These are phyloP conservation scores for Phoxinus dragarum DNA, from an alignment of 2,797 vertebrate genomes.

Conservation along the genomic window DNA sequence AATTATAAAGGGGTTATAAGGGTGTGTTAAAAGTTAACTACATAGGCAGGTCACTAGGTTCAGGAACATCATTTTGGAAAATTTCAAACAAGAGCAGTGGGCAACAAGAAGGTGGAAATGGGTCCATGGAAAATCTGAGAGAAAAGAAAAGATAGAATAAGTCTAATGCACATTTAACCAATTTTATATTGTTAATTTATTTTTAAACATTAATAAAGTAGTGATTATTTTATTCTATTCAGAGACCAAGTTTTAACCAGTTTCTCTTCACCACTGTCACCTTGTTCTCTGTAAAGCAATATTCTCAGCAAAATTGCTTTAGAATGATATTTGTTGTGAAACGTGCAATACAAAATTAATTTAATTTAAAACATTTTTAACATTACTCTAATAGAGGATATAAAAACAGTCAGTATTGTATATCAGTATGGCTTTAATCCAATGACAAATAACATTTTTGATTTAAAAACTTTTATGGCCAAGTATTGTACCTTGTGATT, in stretches of 20 bases:
- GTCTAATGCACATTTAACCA: not conserved
- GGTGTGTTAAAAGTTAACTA: not conserved
- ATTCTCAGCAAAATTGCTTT: not conserved
- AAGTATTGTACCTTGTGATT: not conserved
- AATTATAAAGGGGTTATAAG: not conserved
- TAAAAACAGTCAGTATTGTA: too few relatives aligned
- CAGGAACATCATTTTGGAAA: not conserved
- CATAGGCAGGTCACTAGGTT: not conserved
- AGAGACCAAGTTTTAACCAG: not conserved
- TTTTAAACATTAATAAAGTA: not conserved
- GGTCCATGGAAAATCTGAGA: not conserved
- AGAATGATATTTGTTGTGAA: not conserved
- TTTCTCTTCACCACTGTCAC: not conserved
- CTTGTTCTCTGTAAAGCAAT: not conserved
- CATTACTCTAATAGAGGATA: not conserved
- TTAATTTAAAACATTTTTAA: not conserved
- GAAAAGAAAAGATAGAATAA: not conserved
- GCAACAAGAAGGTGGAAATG: not conserved
- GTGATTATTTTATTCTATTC: not conserved
- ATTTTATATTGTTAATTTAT: not conserved
- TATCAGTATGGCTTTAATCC: not conserved
- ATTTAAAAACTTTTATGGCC: not conserved
- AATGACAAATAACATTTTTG: not conserved
- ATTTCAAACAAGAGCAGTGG: not conserved
- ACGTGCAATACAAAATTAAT: not conserved